Percentiles rank a stretch among this genome's conserved stretches.
Evolutionary conservation across 2,888 invertebrate genomes (phyloP).

Genomic region (Ditula angustiorana): DNA sequence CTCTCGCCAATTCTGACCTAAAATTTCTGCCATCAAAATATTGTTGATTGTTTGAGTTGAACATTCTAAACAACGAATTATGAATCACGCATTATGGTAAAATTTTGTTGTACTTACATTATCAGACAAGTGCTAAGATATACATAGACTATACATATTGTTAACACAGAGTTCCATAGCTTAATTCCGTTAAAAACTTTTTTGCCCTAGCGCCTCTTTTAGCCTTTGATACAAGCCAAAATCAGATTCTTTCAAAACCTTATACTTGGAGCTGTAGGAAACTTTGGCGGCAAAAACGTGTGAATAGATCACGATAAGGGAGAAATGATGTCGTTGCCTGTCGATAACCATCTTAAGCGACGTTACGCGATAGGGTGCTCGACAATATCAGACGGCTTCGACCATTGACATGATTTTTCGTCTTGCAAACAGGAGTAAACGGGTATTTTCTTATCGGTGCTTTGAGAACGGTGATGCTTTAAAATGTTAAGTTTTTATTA

Average conservation of each 20-base stretch:
- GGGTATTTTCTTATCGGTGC: background rate
- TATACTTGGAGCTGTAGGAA: background rate
- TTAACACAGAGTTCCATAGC: too few relatives aligned
- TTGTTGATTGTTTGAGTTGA: too few relatives aligned
- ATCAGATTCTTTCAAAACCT: background rate
- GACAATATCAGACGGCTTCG: slow-evolving; percentile 11
- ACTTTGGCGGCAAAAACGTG: slow-evolving; percentile 15
- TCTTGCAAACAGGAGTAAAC: background rate
- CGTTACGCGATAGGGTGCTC: background rate
- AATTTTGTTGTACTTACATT: too few relatives aligned
- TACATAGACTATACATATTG: too few relatives aligned
- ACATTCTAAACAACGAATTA: too few relatives aligned
- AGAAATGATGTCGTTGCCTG: slow-evolving; percentile 15
- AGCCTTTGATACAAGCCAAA: background rate
- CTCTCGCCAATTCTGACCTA: too few relatives aligned
- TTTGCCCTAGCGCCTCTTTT: background rate
- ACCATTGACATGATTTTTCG: background rate
- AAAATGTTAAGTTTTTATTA: too few relatives aligned
- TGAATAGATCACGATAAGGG: slow-evolving; percentile 36
- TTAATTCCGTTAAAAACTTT: too few relatives aligned
- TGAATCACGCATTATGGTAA: too few relatives aligned
- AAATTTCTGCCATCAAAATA: too few relatives aligned
- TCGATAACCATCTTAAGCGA: slow-evolving; percentile 8
- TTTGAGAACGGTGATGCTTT: too few relatives aligned
- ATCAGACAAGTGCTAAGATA: too few relatives aligned